Conservation (phyloP, 1,140 invertebrate species). For the Philaenus spumarius region DNA sequence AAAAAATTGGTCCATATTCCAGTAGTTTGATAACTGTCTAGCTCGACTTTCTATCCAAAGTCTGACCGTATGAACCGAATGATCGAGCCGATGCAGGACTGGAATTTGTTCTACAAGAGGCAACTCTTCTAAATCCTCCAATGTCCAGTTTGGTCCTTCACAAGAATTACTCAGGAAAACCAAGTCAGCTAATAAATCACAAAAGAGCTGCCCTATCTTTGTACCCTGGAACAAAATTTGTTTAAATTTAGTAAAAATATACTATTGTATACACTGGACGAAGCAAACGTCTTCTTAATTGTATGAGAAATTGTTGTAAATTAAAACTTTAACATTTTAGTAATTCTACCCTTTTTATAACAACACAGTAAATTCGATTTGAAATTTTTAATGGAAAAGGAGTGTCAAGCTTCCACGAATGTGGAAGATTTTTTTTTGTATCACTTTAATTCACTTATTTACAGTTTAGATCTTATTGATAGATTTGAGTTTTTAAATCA, state of each 20-base stretch:
- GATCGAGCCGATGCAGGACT: constrained; percentile 57
- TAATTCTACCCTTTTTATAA: too few relatives aligned
- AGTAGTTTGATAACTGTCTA: constrained; percentile 58
- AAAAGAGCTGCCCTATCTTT: constrained; percentile 52
- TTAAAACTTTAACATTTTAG: too few relatives aligned
- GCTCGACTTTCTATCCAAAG: constrained; percentile 64
- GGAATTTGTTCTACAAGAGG: constrained; percentile 74
- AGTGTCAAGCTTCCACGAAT: too few relatives aligned
- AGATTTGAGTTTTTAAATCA: too few relatives aligned
- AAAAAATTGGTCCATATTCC: constrained; percentile 65
- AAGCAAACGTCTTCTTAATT: too few relatives aligned
- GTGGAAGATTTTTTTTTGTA: too few relatives aligned
- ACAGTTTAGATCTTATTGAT: too few relatives aligned
- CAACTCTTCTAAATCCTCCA: constrained; percentile 46
- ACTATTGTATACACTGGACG: neutral
- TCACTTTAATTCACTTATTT: too few relatives aligned
- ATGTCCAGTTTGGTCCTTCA: constrained; percentile 49
- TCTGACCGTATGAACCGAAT: constrained; percentile 48
- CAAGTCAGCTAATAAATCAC: constrained; percentile 53
- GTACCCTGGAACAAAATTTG: constrained; percentile 40
- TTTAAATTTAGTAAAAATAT: neutral
- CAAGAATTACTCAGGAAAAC: constrained; percentile 57
- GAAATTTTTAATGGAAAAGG: too few relatives aligned
- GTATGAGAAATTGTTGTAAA: too few relatives aligned
- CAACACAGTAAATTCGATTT: too few relatives aligned